These are phyloP conservation scores for Aptenodytes patagonicus DNA, from an alignment of 2,113 vertebrate genomes.

Conservation along the genomic window DNA sequence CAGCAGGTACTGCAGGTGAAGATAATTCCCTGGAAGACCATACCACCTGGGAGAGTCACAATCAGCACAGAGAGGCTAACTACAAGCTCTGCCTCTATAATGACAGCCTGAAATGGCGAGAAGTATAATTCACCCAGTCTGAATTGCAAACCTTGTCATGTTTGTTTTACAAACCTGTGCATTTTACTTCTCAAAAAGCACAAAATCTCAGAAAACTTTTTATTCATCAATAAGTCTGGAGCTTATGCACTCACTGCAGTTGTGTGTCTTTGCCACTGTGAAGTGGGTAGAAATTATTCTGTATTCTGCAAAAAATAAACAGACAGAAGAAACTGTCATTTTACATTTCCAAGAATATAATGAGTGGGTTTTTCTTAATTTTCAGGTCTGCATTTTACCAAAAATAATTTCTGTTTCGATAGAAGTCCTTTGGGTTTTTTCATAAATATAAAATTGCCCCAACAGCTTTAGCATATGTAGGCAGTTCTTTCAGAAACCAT, in stretches of 20 bases:
- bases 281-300: not conserved
- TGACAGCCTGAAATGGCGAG: not conserved
- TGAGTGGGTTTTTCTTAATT: not conserved
- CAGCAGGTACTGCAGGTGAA: not conserved
- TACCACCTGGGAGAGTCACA: not conserved
- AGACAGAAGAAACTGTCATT: not conserved
- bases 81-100: not conserved
- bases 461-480: not conserved
- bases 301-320: not conserved
- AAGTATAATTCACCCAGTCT: not conserved
- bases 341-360: not conserved
- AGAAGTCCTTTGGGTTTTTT: not conserved
- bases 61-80: not conserved
- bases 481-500: not conserved
- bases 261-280: not conserved
- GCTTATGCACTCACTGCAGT: not conserved
- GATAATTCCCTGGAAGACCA: constrained; percentile 9
- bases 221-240: not conserved
- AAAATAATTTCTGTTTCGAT: not conserved
- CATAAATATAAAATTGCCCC: not conserved
- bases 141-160: not conserved
- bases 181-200: not conserved
- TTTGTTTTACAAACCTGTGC: not conserved
- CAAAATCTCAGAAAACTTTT: not conserved
- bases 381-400: not conserved